Evolutionary conservation across 2,888 invertebrate genomes (phyloP).

Genomic region (Drosophila heteroneura): DNA sequence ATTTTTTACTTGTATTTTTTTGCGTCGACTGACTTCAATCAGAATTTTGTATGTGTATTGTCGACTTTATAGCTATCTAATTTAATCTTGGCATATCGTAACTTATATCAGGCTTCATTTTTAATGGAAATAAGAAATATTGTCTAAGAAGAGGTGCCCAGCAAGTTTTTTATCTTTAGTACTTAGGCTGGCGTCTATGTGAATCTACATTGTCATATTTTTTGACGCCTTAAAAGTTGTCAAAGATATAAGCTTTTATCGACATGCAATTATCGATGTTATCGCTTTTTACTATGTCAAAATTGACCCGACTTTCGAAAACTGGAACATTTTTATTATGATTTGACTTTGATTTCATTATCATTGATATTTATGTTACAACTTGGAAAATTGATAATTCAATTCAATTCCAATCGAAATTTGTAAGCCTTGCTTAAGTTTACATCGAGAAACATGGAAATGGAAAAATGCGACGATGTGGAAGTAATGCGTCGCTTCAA

Average conservation of each 20-base stretch:
- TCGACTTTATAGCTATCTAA: no score
- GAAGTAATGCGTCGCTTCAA: conserved; percentile 1
- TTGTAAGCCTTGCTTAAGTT: not conserved
- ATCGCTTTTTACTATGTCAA: not conserved
- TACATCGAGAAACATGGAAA: not conserved
- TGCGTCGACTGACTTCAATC: not conserved
- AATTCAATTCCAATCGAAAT: not conserved
- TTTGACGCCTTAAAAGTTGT: not conserved
- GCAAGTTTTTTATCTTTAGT: not conserved
- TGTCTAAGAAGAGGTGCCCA: not conserved
- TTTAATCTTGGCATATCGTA: not conserved
- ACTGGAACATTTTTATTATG: not conserved
- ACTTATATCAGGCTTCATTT: not conserved
- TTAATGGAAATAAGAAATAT: not conserved
- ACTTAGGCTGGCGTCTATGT: not conserved
- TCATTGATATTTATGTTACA: not conserved
- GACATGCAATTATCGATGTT: not conserved
- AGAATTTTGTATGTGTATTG: not conserved
- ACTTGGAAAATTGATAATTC: not conserved
- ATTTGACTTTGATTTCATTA: not conserved
- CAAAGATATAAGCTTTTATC: not conserved
- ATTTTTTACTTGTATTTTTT: not conserved
- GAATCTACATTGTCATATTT: not conserved
- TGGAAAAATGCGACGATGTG: not conserved
- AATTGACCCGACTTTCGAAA: not conserved